Percentiles rank a stretch among this genome's conserved stretches.
These are phyloP conservation scores for Pseudoips prasinana DNA, from an alignment of 2,888 invertebrate species.

Conservation along the genomic window DNA sequence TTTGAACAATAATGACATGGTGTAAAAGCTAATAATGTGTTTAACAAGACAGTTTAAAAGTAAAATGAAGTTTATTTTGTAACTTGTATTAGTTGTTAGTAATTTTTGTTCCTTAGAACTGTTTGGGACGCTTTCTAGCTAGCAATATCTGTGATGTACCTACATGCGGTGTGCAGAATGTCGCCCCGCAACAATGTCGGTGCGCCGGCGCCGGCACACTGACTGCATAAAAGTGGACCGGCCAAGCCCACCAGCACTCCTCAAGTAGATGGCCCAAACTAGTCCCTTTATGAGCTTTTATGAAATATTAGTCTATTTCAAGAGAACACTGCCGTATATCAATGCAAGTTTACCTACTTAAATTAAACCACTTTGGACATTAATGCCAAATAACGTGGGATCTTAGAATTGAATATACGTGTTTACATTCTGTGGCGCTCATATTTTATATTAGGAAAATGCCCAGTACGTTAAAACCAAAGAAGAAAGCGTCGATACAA, in stretches of 20 bases:
- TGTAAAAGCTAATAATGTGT: too few species aligned
- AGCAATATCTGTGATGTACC: too few species aligned
- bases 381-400: not conserved
- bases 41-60: too few species aligned
- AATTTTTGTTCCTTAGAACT: too few species aligned
- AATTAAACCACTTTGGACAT: not conserved
- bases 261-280: slow-evolving; percentile 32
- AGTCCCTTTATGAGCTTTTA: too few species aligned
- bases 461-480: slow-evolving; percentile 22
- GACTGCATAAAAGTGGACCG: slow-evolving; percentile 64
- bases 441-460: slow-evolving; percentile 8
- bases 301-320: slow-evolving; percentile 16
- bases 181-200: slow-evolving; percentile 36
- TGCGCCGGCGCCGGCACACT: slow-evolving; percentile 45
- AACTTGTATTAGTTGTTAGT: too few species aligned
- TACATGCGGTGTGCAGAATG: too few species aligned
- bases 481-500: slow-evolving; percentile 44
- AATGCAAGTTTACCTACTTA: not conserved
- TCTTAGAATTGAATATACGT: not conserved
- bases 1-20: too few species aligned
- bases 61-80: too few species aligned
- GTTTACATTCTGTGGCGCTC: not conserved
- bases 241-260: slow-evolving; percentile 37
- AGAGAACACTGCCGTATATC: too few species aligned
- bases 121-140: too few species aligned